Evolutionary conservation across 2,888 invertebrate genomes (phyloP).

Genomic region (Griposia aprilina): DNA sequence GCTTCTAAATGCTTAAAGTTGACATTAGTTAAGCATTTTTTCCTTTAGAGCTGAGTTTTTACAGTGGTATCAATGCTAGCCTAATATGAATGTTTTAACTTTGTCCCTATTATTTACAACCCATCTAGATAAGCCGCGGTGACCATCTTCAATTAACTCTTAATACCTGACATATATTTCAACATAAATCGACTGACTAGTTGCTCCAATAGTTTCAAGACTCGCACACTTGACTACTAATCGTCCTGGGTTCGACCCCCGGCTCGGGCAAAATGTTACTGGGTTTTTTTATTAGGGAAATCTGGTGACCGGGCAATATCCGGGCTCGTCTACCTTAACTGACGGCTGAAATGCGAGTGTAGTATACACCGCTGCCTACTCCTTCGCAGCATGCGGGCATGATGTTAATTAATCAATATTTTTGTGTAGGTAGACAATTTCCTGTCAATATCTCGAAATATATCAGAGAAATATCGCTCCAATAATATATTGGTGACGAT

Average conservation of each 20-base stretch:
- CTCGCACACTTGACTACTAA: too few relatives aligned
- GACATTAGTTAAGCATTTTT: too few relatives aligned
- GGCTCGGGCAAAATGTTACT: neutral
- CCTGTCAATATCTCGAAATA: constrained; percentile 12
- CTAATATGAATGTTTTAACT: neutral
- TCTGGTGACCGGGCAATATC: neutral
- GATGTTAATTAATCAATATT: neutral
- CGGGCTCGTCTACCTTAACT: neutral
- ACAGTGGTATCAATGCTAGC: constrained; percentile 9
- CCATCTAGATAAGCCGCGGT: too few relatives aligned
- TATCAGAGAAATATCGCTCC: constrained; percentile 21
- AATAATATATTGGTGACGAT: constrained; percentile 96
- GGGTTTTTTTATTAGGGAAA: neutral
- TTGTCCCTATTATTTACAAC: too few relatives aligned
- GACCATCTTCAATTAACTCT: too few relatives aligned
- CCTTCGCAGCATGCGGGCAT: too few relatives aligned
- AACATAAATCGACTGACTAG: too few relatives aligned
- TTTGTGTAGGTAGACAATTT: constrained; percentile 37
- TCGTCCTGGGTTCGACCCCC: too few relatives aligned
- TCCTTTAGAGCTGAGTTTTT: too few relatives aligned
- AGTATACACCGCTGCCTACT: too few relatives aligned
- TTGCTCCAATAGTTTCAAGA: too few relatives aligned
- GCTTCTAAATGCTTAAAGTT: neutral
- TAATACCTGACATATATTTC: too few relatives aligned
- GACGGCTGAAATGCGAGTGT: neutral